These are phyloP conservation scores for Tipula confusa DNA, from an alignment of 2,888 invertebrate genomes.

Conservation along the genomic window DNA sequence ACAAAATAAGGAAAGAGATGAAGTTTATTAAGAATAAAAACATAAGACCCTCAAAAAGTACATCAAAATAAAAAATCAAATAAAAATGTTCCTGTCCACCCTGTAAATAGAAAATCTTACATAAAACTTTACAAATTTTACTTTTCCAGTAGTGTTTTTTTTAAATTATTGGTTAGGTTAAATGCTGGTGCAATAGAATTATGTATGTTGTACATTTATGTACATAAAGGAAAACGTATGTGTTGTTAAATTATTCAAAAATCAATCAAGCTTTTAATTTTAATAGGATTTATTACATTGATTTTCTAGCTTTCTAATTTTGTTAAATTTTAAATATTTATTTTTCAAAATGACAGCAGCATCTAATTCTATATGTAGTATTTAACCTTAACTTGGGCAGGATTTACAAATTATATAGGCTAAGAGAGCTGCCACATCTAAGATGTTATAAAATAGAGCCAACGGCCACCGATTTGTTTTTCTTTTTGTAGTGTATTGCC, in stretches of 20 bases:
- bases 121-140: not conserved
- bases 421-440: no score
- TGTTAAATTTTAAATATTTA: not conserved
- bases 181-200: not conserved
- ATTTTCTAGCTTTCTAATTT: not conserved
- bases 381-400: no score
- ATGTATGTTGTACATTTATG: not conserved
- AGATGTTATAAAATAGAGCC: no score
- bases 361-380: no score
- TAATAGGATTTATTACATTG: slow-evolving; percentile 3
- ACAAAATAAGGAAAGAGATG: no score
- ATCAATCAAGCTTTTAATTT: not conserved
- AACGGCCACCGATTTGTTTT: no score
- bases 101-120: not conserved
- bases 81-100: not conserved
- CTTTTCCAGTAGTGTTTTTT: not conserved
- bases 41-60: not conserved
- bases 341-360: not conserved
- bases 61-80: no score
- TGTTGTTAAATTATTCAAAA: slow-evolving; percentile 1
- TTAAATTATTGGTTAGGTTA: not conserved
- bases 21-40: not conserved
- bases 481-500: no score
- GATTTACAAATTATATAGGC: no score
- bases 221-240: not conserved